Conservation (phyloP, 1,140 invertebrate genomes). For the Portunus trituberculatus region DNA sequence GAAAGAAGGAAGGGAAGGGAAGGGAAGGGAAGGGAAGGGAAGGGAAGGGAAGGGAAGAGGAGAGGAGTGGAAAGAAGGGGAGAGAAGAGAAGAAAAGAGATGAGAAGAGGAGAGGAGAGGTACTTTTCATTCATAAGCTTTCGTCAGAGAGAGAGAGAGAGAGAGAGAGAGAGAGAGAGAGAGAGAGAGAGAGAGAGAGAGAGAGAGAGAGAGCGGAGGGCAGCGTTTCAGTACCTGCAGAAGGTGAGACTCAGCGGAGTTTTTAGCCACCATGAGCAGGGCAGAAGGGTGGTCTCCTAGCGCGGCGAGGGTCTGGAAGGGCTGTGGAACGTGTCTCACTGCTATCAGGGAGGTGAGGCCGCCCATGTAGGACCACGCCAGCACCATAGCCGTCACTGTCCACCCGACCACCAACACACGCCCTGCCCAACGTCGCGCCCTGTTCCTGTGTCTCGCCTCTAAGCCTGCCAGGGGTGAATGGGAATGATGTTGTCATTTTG, state of each 20-base stretch:
- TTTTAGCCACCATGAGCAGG: not conserved
- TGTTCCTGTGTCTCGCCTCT: not conserved
- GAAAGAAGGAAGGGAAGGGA: too few species aligned
- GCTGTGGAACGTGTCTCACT: constrained; percentile 39
- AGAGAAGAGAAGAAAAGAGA: too few species aligned
- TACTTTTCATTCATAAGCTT: too few species aligned
- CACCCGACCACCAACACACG: not conserved
- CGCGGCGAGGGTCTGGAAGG: constrained; percentile 25
- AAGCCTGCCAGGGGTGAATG: not conserved
- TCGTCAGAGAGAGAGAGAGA: too few species aligned
- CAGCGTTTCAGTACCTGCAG: not conserved
- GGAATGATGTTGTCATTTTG: not conserved
- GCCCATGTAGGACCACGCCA: constrained; percentile 27
- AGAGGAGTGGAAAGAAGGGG: too few species aligned
- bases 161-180: too few species aligned
- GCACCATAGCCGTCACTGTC: constrained; percentile 6
- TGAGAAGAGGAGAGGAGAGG: too few species aligned
- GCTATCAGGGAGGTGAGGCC: constrained; percentile 42
- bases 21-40: too few species aligned
- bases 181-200: not conserved
- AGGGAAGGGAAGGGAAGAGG: too few species aligned
- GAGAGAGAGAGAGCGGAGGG: not conserved
- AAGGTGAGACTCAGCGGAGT: not conserved
- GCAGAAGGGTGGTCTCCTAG: not conserved
- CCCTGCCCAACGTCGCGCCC: not conserved